Evolutionary conservation across 2,113 vertebrate species (phyloP), one percentile per base, ranked within the genome.

Genomic region (Thinocorus orbignyianus): DNA sequence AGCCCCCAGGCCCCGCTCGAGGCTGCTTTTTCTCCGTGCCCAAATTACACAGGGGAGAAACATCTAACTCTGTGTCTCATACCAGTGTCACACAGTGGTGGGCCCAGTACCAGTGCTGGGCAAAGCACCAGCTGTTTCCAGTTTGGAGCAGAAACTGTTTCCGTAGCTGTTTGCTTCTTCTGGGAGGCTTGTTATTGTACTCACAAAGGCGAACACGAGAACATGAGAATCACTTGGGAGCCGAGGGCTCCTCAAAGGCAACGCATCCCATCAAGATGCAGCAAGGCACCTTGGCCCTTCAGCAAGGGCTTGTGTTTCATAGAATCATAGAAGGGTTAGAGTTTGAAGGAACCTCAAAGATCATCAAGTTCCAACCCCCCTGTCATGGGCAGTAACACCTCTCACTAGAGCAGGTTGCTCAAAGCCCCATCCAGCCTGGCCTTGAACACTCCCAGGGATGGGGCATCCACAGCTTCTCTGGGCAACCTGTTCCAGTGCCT

Each of bases 1-100:
- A 79, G n/a, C 15, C 62, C 39, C 48, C 0, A 1, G 44, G 24
- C 55, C 25, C 44, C 2, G 10, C 39, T 65, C 0, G 0, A 81
- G 54, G 54, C 35, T 83, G 39, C 31, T 16, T 86, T 70, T 82
- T 80, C 44, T 86, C 16, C 52, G 57, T 81, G 19, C 22, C 31
- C 2, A 0, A 12, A 17, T 72, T 52, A 72, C 44, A 24, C 18
- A 19, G 37, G 33, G 51, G 35, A 61, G 31, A 79, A 72, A 41
- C 51, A 49, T 17, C 17, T 26, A 51, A 37, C 12, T 90, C 12
- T 54, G 17, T 26, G 60, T 24, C 31, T 52, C 2, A 0, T 65
- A 8, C 33, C 42, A 39, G 35, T 62, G 70, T 10, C 1, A 3
- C 55, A 9, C 14, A 23, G 26, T 5, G 41, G 31, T 68, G 44